phyloP scores from a whole-genome alignment of 2,797 vertebrate genomes.

The Austrolebias charrua region DNA sequence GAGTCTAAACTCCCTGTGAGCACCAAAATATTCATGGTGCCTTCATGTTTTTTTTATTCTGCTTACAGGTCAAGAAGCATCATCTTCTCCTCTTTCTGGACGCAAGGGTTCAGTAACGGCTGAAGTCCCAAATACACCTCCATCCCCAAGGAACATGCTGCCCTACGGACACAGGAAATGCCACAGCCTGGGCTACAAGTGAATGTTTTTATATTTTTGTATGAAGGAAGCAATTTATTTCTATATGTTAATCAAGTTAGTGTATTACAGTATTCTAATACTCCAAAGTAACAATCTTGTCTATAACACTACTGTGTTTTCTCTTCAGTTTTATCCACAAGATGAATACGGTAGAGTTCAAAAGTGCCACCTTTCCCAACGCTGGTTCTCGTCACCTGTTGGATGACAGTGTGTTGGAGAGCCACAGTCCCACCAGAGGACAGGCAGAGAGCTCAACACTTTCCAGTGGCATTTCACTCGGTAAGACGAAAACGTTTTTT shows the following conservation, averaged over 20 bases:
- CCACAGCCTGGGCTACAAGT: constrained; percentile 99
- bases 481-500: constrained; percentile 63
- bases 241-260: not conserved
- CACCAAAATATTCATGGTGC: fast-evolving
- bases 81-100: constrained; percentile 89
- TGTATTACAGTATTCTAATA: not conserved
- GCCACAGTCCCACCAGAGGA: constrained; percentile 88
- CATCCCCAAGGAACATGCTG: constrained; percentile 92
- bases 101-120: constrained; percentile 82
- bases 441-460: constrained; percentile 96
- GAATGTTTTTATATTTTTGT: constrained; percentile 55
- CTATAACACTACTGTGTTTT: not conserved
- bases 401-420: constrained; percentile 98
- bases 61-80: constrained; percentile 85
- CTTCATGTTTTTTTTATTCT: not conserved
- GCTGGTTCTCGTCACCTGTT: constrained; percentile 93
- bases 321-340: constrained; percentile 93
- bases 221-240: not conserved
- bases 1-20: not conserved
- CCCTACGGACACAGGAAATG: constrained; percentile 96
- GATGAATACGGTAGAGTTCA: constrained; percentile 95
- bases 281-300: too few relatives aligned
- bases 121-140: constrained; percentile 88
- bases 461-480: constrained; percentile 96
- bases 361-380: constrained; percentile 97